Conservation (phyloP, 2,113 vertebrate genomes). For the Takifugu bimaculatus region DNA sequence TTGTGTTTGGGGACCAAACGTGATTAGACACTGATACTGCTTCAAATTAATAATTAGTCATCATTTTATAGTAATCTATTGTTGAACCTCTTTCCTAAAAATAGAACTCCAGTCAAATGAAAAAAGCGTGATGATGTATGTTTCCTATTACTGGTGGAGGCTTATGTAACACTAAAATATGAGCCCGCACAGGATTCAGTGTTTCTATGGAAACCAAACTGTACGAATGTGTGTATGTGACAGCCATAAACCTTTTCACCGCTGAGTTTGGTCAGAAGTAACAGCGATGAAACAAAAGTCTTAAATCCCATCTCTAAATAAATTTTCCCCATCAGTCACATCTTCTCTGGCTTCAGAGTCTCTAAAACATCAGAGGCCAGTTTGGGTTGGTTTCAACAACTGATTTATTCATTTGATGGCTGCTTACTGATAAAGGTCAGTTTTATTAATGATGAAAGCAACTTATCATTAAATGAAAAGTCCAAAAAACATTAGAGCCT, state of each 20-base stretch:
- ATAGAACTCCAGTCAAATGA: constrained; percentile 56
- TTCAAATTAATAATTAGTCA: constrained; percentile 10
- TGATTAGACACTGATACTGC: constrained; percentile 14
- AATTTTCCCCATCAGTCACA: constrained; percentile 21
- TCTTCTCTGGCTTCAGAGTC: constrained; percentile 19
- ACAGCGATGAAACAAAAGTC: constrained; percentile 42
- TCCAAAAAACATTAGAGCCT: neutral
- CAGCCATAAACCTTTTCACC: constrained; percentile 52
- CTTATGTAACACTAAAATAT: constrained; percentile 71
- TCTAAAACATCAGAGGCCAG: neutral
- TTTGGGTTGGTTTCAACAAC: no score
- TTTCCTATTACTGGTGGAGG: constrained; percentile 57
- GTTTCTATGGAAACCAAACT: constrained; percentile 78
- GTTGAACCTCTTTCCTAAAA: constrained; percentile 40
- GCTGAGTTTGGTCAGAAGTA: constrained; percentile 61
- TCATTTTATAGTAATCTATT: constrained; percentile 5
- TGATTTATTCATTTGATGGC: neutral
- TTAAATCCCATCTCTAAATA: constrained; percentile 10
- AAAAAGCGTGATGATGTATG: constrained; percentile 51
- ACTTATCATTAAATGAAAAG: neutral
- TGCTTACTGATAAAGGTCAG: neutral
- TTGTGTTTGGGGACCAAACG: neutral
- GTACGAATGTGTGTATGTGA: constrained; percentile 61
- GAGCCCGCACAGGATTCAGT: constrained; percentile 60
- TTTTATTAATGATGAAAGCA: neutral